Evolutionary conservation across 2,113 vertebrate genomes (phyloP).

Genomic region (Cyphomyrus plagiostoma): DNA sequence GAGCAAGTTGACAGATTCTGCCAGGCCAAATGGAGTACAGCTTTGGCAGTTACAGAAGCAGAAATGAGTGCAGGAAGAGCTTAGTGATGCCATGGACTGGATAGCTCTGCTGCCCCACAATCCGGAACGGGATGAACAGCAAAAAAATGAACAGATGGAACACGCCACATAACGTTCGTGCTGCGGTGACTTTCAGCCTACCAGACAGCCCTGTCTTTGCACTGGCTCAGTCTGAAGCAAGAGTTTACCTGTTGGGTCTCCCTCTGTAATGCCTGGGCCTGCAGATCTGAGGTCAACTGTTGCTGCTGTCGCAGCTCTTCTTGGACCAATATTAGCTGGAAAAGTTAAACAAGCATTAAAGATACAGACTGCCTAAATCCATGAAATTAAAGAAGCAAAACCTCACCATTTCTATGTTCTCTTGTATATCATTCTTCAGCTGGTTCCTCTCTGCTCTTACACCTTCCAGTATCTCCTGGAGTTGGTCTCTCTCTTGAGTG

Average conservation of each 20-base stretch:
- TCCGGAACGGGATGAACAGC: not conserved
- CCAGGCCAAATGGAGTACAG: not conserved
- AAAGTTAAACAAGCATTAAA: not conserved
- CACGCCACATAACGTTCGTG: not conserved
- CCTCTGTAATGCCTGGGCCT: constrained; percentile 12
- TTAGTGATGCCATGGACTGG: not conserved
- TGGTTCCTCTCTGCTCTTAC: not conserved
- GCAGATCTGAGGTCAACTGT: constrained; percentile 43
- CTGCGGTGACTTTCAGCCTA: not conserved
- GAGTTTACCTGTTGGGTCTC: not conserved
- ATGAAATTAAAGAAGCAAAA: not conserved
- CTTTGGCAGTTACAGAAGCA: not conserved
- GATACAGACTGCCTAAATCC: not conserved
- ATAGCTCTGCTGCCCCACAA: not conserved
- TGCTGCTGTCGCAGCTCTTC: constrained; percentile 18
- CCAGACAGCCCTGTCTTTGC: not conserved
- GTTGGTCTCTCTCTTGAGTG: constrained; percentile 12
- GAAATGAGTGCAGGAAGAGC: not conserved
- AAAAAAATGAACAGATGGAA: not conserved
- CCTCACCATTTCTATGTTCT: constrained; percentile 15
- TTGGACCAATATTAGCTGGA: constrained; percentile 2
- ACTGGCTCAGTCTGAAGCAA: not conserved
- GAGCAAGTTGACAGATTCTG: not conserved
- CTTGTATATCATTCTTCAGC: not conserved
- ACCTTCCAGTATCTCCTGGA: constrained; percentile 11